Percentiles rank a stretch among this genome's conserved stretches.
phyloP scores from a whole-genome alignment of 1,140 invertebrate species.

The Calephelis nemesis region DNA sequence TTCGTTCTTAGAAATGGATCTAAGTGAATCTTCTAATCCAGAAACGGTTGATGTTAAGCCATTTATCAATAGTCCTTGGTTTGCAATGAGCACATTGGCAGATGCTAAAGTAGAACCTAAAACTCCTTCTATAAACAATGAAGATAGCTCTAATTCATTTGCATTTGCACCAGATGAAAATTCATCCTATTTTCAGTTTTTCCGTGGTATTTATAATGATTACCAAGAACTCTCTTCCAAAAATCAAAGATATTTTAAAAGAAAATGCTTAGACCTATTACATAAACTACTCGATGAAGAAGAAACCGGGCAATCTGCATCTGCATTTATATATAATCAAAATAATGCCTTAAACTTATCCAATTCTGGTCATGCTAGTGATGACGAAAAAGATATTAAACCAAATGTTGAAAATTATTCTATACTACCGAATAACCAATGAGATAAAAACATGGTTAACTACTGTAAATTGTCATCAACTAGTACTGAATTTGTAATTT shows the following conservation, averaged over 20 bases:
- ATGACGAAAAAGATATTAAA: conserved; percentile 18
- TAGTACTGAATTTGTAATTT: no score
- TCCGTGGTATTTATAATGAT: conserved; percentile 60
- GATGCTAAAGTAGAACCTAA: conserved; percentile 31
- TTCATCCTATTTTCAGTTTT: conserved; percentile 70
- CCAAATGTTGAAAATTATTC: background rate
- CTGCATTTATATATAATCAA: conserved; percentile 23
- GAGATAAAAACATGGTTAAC: background rate
- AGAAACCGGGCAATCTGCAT: conserved; percentile 30
- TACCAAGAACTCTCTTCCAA: conserved; percentile 50
- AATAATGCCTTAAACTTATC: conserved; percentile 49
- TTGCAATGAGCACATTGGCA: conserved; percentile 29
- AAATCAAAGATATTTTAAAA: conserved; percentile 53
- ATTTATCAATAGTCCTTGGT: conserved; percentile 46
- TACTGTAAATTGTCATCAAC: no score
- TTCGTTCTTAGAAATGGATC: conserved; percentile 42
- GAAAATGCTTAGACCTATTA: conserved; percentile 52
- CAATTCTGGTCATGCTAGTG: conserved; percentile 35
- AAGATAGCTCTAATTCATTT: conserved; percentile 45
- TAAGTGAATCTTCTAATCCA: conserved; percentile 25
- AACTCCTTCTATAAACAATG: conserved; percentile 34
- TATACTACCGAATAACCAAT: background rate
- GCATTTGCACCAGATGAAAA: conserved; percentile 59
- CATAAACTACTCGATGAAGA: conserved; percentile 61
- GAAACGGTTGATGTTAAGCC: conserved; percentile 48